phyloP scores from a whole-genome alignment of 2,888 invertebrate genomes.

The Noctuana brunneofusca region DNA sequence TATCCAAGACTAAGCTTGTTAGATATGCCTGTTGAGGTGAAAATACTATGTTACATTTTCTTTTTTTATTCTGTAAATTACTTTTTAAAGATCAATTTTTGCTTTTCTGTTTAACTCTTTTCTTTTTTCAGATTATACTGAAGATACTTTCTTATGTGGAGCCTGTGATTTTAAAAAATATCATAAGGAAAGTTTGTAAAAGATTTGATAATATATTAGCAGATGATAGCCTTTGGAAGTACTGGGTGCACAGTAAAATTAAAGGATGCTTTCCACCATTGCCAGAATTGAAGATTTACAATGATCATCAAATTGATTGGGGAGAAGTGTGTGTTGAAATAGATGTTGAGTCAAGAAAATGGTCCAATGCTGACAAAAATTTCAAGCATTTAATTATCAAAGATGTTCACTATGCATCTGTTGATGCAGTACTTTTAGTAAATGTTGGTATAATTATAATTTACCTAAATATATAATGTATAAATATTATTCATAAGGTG shows the following conservation, averaged over 20 bases:
- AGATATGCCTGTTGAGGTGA: conserved; percentile 74
- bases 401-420: conserved; percentile 82
- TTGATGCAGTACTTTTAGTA: conserved; percentile 81
- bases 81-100: too few relatives aligned
- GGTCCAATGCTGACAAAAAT: conserved; percentile 73
- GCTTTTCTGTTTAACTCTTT: background rate
- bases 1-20: conserved; percentile 51
- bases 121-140: conserved; percentile 78
- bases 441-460: conserved; percentile 67
- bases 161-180: conserved; percentile 78
- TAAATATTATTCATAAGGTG: too few relatives aligned
- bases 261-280: conserved; percentile 66
- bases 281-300: conserved; percentile 61
- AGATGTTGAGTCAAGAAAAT: conserved; percentile 81
- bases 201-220: conserved; percentile 81
- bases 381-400: conserved; percentile 76
- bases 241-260: conserved; percentile 72
- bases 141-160: conserved; percentile 84
- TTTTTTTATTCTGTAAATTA: too few relatives aligned
- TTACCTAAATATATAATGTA: too few relatives aligned
- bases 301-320: conserved; percentile 77
- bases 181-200: conserved; percentile 80
- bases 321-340: conserved; percentile 83
- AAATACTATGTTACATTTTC: background rate
- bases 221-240: conserved; percentile 82